Evolutionary conservation across 2,113 vertebrate genomes (phyloP), one percentile per base, ranked within the genome.

Genomic region (Montifringilla adamsi): DNA sequence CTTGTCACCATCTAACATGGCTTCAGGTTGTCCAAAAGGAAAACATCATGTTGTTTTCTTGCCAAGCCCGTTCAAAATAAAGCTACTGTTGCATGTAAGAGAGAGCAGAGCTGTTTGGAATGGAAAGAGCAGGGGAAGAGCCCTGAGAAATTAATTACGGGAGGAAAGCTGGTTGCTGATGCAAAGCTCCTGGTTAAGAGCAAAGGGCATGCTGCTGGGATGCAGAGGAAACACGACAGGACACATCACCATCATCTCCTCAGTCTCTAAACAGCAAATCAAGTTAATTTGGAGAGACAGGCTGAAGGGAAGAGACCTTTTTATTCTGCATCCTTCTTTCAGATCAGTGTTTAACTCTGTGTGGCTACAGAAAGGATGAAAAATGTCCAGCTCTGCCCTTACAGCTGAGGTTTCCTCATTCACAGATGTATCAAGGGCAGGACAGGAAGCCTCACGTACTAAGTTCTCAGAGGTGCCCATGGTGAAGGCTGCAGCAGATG

Each of bases 261-360:
- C 15, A 3, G 41, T 47, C 39, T 84, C 87, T 55, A n/a, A 80
- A 59, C 3, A 7, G 47, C 77, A 90, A 55, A 92, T 64, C 76
- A 77, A 88, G 56, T 56, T 86, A 86, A 95, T 88, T 16, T 46
- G 72, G 24, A 87, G 55, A 96, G 90, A 77, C 67, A 92, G 78
- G 82, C 66, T 92, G 91, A 93, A 91, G 63, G 67, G 75, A 90
- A 92, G 52, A 70, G 66, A 88, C 78, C 67, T 82, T 94, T 95
- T 56, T 44, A n/a, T 66, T 95, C 58, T 69, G 39, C 66, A 60
- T 84, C 56, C 39, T 93, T 76, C 68, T 66, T 84, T 62, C 1
- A 0, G 50, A n/a, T 60, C 56, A 30, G 31, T 26, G 37, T 80
- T 93, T 89, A 63, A 49, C 78, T 84, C 24, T 53, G 56, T 56